Percentiles rank a stretch among this genome's conserved stretches.
phyloP scores from a whole-genome alignment of 2,888 invertebrate genomes.

The Drosophila austrosaltans region DNA sequence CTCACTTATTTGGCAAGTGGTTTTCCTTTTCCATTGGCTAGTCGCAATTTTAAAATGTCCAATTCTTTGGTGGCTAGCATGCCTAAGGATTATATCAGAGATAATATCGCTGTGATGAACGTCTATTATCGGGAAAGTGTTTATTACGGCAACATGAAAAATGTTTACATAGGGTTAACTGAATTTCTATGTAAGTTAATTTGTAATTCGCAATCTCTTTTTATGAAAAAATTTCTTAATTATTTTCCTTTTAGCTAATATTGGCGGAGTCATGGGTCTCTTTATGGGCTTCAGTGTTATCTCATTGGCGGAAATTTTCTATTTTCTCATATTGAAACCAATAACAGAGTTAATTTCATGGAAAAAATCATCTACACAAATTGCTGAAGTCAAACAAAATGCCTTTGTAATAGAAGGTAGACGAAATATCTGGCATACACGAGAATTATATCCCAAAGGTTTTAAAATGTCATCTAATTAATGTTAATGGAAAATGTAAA shows the following conservation, averaged over 20 bases:
- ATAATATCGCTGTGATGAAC: slow-evolving; percentile 90
- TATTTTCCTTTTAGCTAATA: slow-evolving; percentile 87
- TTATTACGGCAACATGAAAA: slow-evolving; percentile 89
- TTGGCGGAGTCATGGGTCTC: slow-evolving; percentile 91
- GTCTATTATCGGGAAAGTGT: slow-evolving; percentile 90
- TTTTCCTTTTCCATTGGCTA: slow-evolving; percentile 84
- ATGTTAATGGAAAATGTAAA: background rate
- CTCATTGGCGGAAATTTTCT: slow-evolving; percentile 90
- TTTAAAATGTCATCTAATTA: slow-evolving; percentile 5
- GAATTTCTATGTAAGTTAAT: slow-evolving; percentile 90
- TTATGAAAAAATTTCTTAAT: background rate
- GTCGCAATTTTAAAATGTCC: slow-evolving; percentile 63
- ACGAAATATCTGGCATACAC: slow-evolving; percentile 48
- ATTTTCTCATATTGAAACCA: slow-evolving; percentile 87
- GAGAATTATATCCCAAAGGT: slow-evolving; percentile 64
- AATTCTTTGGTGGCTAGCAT: slow-evolving; percentile 63
- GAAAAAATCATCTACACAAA: slow-evolving; percentile 32
- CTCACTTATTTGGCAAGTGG: slow-evolving; percentile 87
- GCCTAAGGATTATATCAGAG: slow-evolving; percentile 66
- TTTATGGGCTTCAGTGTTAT: slow-evolving; percentile 92
- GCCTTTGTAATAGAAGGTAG: slow-evolving; percentile 12
- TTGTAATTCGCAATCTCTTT: too few relatives aligned
- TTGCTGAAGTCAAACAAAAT: background rate
- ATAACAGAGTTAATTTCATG: slow-evolving; percentile 73
- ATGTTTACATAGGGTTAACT: slow-evolving; percentile 91